Evolutionary conservation across 37 sponge, comb jelly and placozoan genomes (phyloP), one percentile per base, ranked within the genome.

Genomic region (Chondrosia reniformis): DNA sequence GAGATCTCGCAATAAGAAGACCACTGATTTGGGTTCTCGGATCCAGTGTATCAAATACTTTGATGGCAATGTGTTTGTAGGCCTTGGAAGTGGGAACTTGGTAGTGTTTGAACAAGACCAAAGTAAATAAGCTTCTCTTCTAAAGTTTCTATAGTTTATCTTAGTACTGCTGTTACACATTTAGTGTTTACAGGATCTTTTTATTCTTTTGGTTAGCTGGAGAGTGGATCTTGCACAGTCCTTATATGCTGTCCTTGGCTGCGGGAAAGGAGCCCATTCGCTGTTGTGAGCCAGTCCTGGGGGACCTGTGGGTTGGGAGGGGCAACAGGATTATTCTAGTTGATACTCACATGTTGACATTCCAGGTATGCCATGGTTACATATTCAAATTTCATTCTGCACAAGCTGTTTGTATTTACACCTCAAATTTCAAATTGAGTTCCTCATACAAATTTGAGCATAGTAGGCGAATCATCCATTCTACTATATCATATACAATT

Each of bases 11-110:
- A 81, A 58, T 58, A 64, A 80, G 32, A n/a, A 36, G 27, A 77
- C 63, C 12, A 41, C 84, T 7, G 45, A 84, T 2, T 46, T 91
- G 0, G 45, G 56, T 33, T 54, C 84, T 1, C 12, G 81, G 24
- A 63, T 91, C 19, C 77, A 62, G 37, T 91, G 84, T 49, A 80
- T 86, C 61, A 82, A 44, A 79, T 82, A 79, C 72, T 36, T 75
- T 67, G 46, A 78, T 13, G 38, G 62, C 41, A 64, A 30, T 24
- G 85, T 88, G 73, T 92, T 41, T 62, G 88, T 79, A 7, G 88
- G 89, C 7, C 76, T 92, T 27, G 83, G 31, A 10, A 77, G 79
- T 79, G 93, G 93, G 19, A 72, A 17, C 13, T 40, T 92, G 54
- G 86, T 84, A 19, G 69, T 85, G 0, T 85, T 88, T 49, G 83